Conservation (phyloP, 2,888 invertebrate genomes). For the Hybos culiciformis region DNA sequence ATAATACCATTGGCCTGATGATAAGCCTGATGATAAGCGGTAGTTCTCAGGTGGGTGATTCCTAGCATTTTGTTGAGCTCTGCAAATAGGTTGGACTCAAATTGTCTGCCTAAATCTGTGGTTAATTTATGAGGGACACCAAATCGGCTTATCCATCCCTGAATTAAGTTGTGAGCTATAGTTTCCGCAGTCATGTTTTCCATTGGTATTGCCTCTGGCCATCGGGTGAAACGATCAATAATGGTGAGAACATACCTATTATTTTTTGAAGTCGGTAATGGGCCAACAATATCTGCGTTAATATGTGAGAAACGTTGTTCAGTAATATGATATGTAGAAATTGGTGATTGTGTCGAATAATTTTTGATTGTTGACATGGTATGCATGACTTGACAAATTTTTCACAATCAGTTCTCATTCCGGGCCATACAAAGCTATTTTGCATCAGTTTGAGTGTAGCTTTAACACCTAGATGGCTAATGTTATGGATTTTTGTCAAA, state of each 20-base stretch:
- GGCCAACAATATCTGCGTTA: neutral
- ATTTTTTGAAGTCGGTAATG: neutral
- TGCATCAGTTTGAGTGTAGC: slow-evolving; percentile 4
- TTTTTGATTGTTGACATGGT: slow-evolving; percentile 8
- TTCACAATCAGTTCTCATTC: slow-evolving; percentile 3
- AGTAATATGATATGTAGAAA: neutral
- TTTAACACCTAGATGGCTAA: slow-evolving; percentile 5
- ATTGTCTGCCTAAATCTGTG: neutral
- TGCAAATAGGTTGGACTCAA: neutral
- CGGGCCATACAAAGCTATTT: slow-evolving; percentile 5
- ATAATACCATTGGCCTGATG: slow-evolving; percentile 4
- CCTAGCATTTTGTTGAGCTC: neutral
- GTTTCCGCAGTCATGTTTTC: neutral
- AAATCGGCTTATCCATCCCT: neutral
- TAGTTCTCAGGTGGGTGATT: neutral
- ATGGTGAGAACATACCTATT: neutral
- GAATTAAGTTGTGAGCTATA: neutral
- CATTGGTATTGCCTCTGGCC: neutral
- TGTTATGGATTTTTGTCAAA: slow-evolving; percentile 5
- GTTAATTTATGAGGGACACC: neutral
- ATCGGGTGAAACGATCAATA: neutral
- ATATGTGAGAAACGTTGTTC: neutral
- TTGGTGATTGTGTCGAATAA: slow-evolving; percentile 5
- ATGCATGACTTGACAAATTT: slow-evolving; percentile 8
- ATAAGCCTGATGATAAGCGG: neutral